These are phyloP conservation scores for Saimiri boliviensis DNA, from an alignment of 2,113 vertebrate genomes.

Conservation along the genomic window DNA sequence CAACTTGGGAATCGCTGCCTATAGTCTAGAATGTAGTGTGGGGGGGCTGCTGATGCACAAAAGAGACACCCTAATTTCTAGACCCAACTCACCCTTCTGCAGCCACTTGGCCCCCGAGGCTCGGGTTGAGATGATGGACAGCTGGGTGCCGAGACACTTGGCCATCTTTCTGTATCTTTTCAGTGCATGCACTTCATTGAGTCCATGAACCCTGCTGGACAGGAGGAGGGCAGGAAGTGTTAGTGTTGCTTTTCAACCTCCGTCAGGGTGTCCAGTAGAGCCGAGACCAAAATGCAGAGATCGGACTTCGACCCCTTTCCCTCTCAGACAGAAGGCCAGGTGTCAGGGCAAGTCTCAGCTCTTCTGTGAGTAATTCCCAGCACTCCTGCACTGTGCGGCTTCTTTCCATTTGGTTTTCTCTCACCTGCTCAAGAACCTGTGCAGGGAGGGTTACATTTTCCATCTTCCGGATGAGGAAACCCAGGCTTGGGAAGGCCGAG, in stretches of 20 bases:
- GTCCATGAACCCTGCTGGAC: not conserved
- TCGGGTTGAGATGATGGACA: not conserved
- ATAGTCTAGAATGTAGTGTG: not conserved
- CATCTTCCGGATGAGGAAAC: not conserved
- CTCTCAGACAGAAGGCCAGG: not conserved
- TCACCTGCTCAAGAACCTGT: not conserved
- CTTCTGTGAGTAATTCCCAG: not conserved
- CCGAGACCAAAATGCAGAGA: not conserved
- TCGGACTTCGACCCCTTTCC: not conserved
- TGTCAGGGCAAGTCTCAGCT: not conserved
- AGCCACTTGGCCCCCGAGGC: not conserved
- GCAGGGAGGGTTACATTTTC: too few relatives aligned
- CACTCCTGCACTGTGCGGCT: not conserved
- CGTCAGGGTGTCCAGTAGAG: fast-evolving
- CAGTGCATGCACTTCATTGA: not conserved
- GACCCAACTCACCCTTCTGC: not conserved
- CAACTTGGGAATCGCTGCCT: not conserved
- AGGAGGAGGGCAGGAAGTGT: not conserved
- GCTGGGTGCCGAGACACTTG: not conserved
- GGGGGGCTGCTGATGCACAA: not conserved
- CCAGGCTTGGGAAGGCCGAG: not conserved
- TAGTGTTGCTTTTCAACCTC: not conserved
- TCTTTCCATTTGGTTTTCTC: not conserved
- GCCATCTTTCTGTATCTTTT: not conserved
- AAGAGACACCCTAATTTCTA: not conserved